Evolutionary conservation across 1,140 invertebrate genomes (phyloP).

Genomic region (Cydia pomonella): DNA sequence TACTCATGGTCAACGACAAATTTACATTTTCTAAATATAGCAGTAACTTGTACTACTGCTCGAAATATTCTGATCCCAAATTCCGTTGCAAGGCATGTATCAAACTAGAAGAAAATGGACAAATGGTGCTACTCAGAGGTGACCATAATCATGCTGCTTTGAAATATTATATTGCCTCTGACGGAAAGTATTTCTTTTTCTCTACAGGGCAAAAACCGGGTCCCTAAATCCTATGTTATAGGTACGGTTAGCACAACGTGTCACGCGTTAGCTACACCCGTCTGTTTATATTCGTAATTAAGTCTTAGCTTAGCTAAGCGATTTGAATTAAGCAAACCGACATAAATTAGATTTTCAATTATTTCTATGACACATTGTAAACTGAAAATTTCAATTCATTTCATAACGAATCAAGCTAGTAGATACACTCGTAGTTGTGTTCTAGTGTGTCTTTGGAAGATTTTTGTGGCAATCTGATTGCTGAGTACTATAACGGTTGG

Average conservation of each 20-base stretch:
- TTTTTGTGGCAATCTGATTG: too few species aligned
- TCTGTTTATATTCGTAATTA: too few species aligned
- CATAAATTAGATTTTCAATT: too few species aligned
- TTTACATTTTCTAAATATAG: constrained; percentile 41
- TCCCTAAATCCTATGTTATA: constrained; percentile 45
- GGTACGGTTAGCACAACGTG: constrained; percentile 4
- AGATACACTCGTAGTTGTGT: too few species aligned
- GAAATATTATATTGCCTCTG: not conserved
- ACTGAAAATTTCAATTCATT: too few species aligned
- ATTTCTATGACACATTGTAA: too few species aligned
- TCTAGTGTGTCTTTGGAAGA: too few species aligned
- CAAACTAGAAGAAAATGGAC: not conserved
- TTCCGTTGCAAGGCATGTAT: constrained; percentile 2
- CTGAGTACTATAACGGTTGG: too few species aligned
- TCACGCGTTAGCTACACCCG: too few species aligned
- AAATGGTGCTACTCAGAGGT: not conserved
- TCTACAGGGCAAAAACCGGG: not conserved
- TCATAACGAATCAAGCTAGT: too few species aligned
- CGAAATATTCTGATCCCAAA: constrained; percentile 32
- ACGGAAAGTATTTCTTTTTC: constrained; percentile 3
- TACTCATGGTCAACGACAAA: constrained; percentile 21
- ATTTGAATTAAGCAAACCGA: too few species aligned
- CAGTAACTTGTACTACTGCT: constrained; percentile 58
- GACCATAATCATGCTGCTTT: not conserved
- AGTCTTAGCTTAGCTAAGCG: too few species aligned